Evolutionary conservation across 2,888 invertebrate genomes (phyloP), one percentile per base, ranked within the genome.

Genomic region (Litoditis marina): DNA sequence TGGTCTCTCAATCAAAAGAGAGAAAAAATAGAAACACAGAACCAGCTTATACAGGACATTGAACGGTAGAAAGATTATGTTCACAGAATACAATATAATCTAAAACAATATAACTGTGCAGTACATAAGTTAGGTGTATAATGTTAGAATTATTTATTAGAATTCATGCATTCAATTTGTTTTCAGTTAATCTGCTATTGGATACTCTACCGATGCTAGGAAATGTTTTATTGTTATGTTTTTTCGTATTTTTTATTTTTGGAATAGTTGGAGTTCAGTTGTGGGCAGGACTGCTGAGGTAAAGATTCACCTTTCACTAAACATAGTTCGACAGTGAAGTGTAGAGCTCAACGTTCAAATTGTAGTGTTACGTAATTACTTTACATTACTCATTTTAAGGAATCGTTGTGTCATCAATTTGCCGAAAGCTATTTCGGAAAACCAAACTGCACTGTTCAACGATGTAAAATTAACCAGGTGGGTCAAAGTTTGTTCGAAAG

Each of bases 201-300:
- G 98, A 99, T 86, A 98, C 98, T 6, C 88, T 98, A 74, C 98
- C 98, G 16, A 99, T 99, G 98, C 87, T 99, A 82, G 96, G 98
- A 73, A 99, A 98, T 86, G 98, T 99, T 56, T 83, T 88, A 60
- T 88, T 98, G 74, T 88, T 98, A 71, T 99, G 98, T 86, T 98
- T 98, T 88, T 99, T 99, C 88, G 98, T 99, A 66, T 98, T 98
- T 89, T 98, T 98, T 88, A 98, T 99, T 84, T 98, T 98, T 84
- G 98, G 98, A 75, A 99, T 99, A 83, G 92, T 99, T 78, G 98
- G 98, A 25, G 98, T 99, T 44, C 98, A 99, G 85, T 88, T 99
- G 56, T 99, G 98, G 98, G 92, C 96, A 84, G 98, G 98, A 52
- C 91, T 96, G 68, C 87, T 98, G 59, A 87, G 96, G 73, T 94